Evolutionary conservation across 1,140 invertebrate genomes (phyloP), one percentile per base, ranked within the genome.

Genomic region (Branchinecta lynchi): DNA sequence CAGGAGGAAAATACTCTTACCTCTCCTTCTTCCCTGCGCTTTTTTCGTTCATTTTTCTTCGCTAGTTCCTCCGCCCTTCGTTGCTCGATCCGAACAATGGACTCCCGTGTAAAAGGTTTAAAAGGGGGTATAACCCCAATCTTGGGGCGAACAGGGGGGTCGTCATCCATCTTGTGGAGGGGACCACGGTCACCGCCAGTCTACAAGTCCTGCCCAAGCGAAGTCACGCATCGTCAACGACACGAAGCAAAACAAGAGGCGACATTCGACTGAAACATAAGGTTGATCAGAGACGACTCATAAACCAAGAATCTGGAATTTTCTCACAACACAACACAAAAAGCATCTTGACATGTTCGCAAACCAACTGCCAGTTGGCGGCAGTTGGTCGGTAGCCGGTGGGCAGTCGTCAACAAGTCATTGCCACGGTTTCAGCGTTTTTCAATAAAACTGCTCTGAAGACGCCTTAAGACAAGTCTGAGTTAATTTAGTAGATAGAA

Each of bases 51-150:
- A 83, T 90, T 89, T 84, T 92, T 91, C 84, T 92, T 92, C 80
- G 89, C 91, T 86, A 91, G 83, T 85, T 95, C 92, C 81, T 92
- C 90, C 77, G 89, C 89, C 81, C 95, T 94, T 77, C 92, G 87
- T 80, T 87, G 83, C 84, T 96, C 89, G 82, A 96, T 94, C 80
- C 86, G 87, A 81, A 89, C 87, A 81, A 96, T 84, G 81, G 93
- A 95, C 84, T 96, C 93, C 82, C 92, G 86, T 79, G 93, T 96
- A 85, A 96, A 96, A 83, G 92, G 92, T 87, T 89, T 89, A 89
- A 96, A 97, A 70, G 43, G 44, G 9, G 71, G 71, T 10, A 65
- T 51, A 21, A 69, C 68, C 46, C 44, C 7, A 9, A 43, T 44
- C 51, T 44, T 68, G 32, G 68, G 44, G 44, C 43, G 43, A 43